Percentiles rank a stretch among this genome's conserved stretches.
These are phyloP conservation scores for Anodontia alba DNA, from an alignment of 2,888 invertebrate species.

Conservation along the genomic window DNA sequence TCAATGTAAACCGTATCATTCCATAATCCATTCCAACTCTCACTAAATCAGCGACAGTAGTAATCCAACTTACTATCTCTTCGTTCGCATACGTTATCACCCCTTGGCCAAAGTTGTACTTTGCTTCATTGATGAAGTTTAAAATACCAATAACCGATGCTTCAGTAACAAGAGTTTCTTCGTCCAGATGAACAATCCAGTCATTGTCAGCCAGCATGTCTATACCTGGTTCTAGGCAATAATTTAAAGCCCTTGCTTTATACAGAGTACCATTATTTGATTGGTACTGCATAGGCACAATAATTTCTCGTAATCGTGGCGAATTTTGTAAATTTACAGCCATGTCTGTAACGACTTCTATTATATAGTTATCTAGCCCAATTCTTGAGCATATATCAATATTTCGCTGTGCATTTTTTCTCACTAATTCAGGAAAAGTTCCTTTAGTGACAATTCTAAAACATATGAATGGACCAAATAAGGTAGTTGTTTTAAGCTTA, in stretches of 20 bases:
- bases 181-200: slow-evolving; percentile 81
- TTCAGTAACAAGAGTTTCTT: slow-evolving; percentile 78
- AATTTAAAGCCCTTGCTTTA: slow-evolving; percentile 78
- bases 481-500: slow-evolving; percentile 70
- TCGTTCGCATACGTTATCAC: slow-evolving; percentile 76
- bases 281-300: slow-evolving; percentile 71
- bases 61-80: slow-evolving; percentile 77
- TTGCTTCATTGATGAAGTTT: slow-evolving; percentile 76
- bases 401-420: slow-evolving; percentile 69
- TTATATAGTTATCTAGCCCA: slow-evolving; percentile 71
- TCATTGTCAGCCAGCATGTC: slow-evolving; percentile 75
- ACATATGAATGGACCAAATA: slow-evolving; percentile 74
- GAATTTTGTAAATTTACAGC: slow-evolving; percentile 64
- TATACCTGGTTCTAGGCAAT: slow-evolving; percentile 71
- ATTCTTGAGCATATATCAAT: slow-evolving; percentile 66
- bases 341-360: slow-evolving; percentile 75
- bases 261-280: slow-evolving; percentile 67
- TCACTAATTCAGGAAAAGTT: slow-evolving; percentile 69
- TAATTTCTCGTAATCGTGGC: slow-evolving; percentile 63
- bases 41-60: slow-evolving; percentile 76
- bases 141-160: slow-evolving; percentile 76
- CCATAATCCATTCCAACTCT: slow-evolving; percentile 77
- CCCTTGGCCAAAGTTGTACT: slow-evolving; percentile 76
- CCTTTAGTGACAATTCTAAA: slow-evolving; percentile 73
- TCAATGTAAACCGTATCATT: slow-evolving; percentile 67